Base-by-base conservation (phyloP, 2,888 invertebrate species). In the Lepidocyrtinus sp. region DNA sequence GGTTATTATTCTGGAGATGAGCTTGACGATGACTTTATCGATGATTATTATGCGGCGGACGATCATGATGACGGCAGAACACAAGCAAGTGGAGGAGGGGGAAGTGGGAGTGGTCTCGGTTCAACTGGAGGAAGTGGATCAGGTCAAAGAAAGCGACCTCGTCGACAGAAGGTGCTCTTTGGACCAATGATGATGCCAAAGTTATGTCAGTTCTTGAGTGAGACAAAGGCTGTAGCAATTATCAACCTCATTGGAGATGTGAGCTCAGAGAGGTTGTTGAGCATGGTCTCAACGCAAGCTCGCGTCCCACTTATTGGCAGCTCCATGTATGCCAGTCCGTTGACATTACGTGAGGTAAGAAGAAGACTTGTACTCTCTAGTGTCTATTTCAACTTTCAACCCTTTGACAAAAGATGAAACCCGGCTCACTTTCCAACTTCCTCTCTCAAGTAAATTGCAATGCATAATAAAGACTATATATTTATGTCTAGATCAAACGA, bases 331-430 rank as follows among this genome's bases (percentile, higher is more conserved):
- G 80, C 81, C 21, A 84, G 83, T 63, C 84, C 84, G 12, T 76
- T 85, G 45, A 83, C 82, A 26, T 73, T 84, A 25, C 82, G 83
- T 68, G 84, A 85, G 83, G 85, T 85, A 81, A 82, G 80, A 36
- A 7, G 36, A 12, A 7, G 12, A 36, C 5, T 36, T 36, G 12
- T 36, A 12, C 36, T 36, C 36, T n/a, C n/a, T n/a, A n/a, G n/a
- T n/a, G n/a, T n/a, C n/a, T n/a, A n/a, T n/a, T n/a, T n/a, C n/a
- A n/a, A n/a, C n/a, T n/a, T n/a, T n/a, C n/a, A n/a, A n/a, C n/a
- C n/a, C n/a, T n/a, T n/a, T n/a, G n/a, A n/a, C n/a, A n/a, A n/a
- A n/a, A n/a, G n/a, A n/a, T n/a, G n/a, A n/a, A n/a, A n/a, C n/a
- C n/a, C n/a, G n/a, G n/a, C n/a, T n/a, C n/a, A n/a, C n/a, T n/a